These are phyloP conservation scores for Trinorchestia longiramus DNA, from an alignment of 1,140 invertebrate species.

Conservation along the genomic window DNA sequence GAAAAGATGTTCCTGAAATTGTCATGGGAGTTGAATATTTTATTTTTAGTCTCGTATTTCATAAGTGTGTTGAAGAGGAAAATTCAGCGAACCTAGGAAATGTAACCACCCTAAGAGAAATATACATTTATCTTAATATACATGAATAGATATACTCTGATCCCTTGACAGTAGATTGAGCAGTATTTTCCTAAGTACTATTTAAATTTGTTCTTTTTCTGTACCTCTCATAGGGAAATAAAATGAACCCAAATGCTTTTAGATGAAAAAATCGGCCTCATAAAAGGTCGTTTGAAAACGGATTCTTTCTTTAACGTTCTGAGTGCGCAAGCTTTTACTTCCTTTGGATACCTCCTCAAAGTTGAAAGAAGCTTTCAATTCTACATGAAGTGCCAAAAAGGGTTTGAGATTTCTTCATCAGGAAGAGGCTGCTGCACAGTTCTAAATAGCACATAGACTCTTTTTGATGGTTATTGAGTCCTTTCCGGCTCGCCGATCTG, in stretches of 20 bases:
- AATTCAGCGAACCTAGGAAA: neutral
- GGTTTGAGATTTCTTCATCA: no score
- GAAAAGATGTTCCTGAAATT: neutral
- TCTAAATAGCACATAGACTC: neutral
- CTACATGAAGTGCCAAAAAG: no score
- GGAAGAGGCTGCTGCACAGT: neutral
- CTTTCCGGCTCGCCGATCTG: neutral
- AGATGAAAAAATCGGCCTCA: no score
- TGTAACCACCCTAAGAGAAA: neutral
- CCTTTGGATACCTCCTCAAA: no score
- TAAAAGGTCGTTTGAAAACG: no score
- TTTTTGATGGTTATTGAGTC: neutral
- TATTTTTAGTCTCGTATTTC: neutral
- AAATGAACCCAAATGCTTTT: no score
- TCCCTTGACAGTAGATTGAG: neutral
- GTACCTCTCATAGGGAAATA: no score
- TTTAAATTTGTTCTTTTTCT: no score
- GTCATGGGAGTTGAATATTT: neutral
- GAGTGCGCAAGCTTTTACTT: no score
- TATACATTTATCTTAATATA: neutral
- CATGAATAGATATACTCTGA: neutral
- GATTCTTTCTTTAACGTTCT: no score
- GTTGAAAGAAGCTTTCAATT: no score
- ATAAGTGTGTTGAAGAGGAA: neutral
- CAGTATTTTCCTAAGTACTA: neutral